phyloP scores from a whole-genome alignment of 2,797 vertebrate species.

The Alosa sapidissima region DNA sequence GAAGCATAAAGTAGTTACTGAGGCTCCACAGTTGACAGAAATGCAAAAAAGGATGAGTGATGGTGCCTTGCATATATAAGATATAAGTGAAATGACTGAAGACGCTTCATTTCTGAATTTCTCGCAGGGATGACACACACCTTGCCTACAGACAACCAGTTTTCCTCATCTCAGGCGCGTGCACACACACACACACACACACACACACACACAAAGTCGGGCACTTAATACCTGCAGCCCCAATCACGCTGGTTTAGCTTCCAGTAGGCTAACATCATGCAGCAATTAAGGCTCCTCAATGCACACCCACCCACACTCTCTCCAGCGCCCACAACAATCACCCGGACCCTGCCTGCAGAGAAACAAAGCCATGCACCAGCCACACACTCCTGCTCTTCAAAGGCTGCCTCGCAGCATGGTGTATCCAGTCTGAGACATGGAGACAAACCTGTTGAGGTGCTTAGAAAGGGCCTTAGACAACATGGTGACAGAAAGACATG shows the following conservation, averaged over 20 bases:
- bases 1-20: not conserved
- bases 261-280: conserved; percentile 49
- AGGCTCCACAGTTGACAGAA: not conserved
- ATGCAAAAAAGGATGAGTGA: not conserved
- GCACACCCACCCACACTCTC: conserved; percentile 30
- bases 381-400: not conserved
- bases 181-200: conserved; percentile 15
- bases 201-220: conserved; percentile 37
- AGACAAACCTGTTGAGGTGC: not conserved
- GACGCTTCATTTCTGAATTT: not conserved
- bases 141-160: not conserved
- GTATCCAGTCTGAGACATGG: not conserved
- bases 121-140: not conserved
- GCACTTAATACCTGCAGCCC: conserved; percentile 52
- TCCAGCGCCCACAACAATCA: not conserved
- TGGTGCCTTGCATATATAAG: not conserved
- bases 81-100: not conserved
- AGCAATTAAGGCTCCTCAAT: conserved; percentile 38
- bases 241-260: conserved; percentile 47
- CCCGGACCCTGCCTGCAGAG: conserved; percentile 19
- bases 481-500: not conserved
- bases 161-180: not conserved
- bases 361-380: conserved; percentile 16
- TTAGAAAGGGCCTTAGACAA: not conserved
- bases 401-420: not conserved